Evolutionary conservation across 2,113 vertebrate species (phyloP), one percentile per base, ranked within the genome.

Genomic region (Misgurnus mizolepis): DNA sequence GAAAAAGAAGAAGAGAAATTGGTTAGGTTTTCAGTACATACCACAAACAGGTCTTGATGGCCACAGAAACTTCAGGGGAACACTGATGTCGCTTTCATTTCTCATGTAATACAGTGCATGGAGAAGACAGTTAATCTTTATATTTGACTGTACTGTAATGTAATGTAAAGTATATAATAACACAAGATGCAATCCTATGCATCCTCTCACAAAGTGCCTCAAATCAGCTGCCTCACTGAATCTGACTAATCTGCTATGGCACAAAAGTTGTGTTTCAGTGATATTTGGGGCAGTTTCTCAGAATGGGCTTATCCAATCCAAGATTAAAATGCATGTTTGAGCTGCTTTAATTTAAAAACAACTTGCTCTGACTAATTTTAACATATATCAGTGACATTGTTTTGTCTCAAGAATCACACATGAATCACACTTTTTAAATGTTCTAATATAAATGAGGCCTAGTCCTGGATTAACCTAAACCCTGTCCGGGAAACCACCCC

Each of bases 151-250:
- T 22, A 22, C 6, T 73, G 6, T 73, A 45, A 11, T 45, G 22
- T 18, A 74, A 39, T 22, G 40, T 74, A 15, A n/a, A 27, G 58
- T 74, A 43, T n/a, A 41, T 1, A 11, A 11, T 34, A 18, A 40
- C 12, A 70, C 14, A 1, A 53, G 8, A 71, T 14, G 17, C 56
- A 40, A 55, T 18, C 40, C 40, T 45, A 45, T 60, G 55, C 55
- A 60, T 60, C 6, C 14, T n/a, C 7, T 73, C n/a, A 40, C 17
- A 58, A 60, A 60, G 71, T 74, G 71, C 69, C 69, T 72, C 15
- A 58, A 41, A 72, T 15, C 53, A 7, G 3, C 69, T 58, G 40
- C 9, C 69, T 72, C 50, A 41, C 9, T 18, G 15, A 41, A 55
- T 56, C 15, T 18, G n/a, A 49, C 67, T 27, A 2, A 49, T n/a